Conservation (phyloP, 2,888 invertebrate species). For the Anorthoa munda region DNA sequence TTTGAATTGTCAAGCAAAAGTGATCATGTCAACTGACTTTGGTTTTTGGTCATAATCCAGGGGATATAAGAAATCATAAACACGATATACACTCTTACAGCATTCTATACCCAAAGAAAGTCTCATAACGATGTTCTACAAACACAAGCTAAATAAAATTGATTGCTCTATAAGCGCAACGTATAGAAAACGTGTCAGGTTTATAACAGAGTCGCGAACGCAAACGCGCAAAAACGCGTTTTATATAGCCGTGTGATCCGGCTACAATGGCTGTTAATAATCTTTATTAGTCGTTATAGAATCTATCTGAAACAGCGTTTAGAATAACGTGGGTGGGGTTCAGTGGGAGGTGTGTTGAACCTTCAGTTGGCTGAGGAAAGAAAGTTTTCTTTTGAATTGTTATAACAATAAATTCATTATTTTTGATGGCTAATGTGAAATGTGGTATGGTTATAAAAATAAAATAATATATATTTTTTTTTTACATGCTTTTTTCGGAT, state of each 20-base stretch:
- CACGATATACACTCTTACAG: not conserved
- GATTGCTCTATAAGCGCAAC: slow-evolving; percentile 35
- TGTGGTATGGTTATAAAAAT: too few species aligned
- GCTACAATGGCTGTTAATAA: slow-evolving; percentile 68
- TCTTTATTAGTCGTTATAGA: slow-evolving; percentile 66
- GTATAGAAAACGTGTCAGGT: slow-evolving; percentile 46
- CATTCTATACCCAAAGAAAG: slow-evolving; percentile 11
- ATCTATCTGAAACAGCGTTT: slow-evolving; percentile 56
- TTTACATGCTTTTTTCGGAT: too few species aligned
- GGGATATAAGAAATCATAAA: not conserved
- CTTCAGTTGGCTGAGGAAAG: not conserved
- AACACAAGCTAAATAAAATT: slow-evolving; percentile 44
- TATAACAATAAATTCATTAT: too few species aligned
- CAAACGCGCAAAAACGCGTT: slow-evolving; percentile 45
- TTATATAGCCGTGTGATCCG: slow-evolving; percentile 64
- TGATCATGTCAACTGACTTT: too few species aligned
- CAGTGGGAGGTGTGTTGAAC: slow-evolving; percentile 5
- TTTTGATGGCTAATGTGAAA: too few species aligned
- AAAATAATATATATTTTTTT: too few species aligned
- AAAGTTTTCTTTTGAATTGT: not conserved
- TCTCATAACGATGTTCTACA: slow-evolving; percentile 28
- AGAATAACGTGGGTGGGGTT: slow-evolving; percentile 44
- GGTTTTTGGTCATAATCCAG: too few species aligned
- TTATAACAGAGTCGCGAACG: slow-evolving; percentile 25
- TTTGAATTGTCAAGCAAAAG: too few species aligned